phyloP scores from a whole-genome alignment of 1,140 invertebrate species.

The Gonatopus flavifemur region DNA sequence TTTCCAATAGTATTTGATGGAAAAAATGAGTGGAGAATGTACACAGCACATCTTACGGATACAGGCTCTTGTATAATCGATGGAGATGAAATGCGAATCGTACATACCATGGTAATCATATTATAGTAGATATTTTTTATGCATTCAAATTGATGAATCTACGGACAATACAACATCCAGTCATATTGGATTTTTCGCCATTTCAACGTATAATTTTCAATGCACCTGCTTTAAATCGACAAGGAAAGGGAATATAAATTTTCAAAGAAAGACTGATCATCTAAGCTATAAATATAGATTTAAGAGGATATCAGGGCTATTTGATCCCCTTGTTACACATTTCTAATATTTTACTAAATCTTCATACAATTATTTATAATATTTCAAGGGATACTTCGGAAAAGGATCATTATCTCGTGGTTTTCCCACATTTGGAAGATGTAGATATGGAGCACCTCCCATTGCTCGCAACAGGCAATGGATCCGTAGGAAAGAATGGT shows the following conservation, averaged over 20 bases:
- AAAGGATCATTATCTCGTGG: conserved; percentile 69
- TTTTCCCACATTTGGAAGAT: conserved; percentile 58
- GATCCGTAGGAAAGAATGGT: conserved; percentile 60
- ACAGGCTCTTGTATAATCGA: conserved; percentile 66
- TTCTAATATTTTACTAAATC: background rate
- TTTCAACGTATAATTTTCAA: too few species aligned
- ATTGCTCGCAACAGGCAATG: conserved; percentile 62
- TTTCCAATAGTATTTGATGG: conserved; percentile 57
- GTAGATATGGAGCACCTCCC: conserved; percentile 46
- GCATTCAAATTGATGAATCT: background rate
- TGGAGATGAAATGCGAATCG: conserved; percentile 60
- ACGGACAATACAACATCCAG: background rate
- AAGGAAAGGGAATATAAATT: too few species aligned
- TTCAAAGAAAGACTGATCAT: too few species aligned
- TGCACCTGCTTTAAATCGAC: too few species aligned
- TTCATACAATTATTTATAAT: conserved; percentile 7
- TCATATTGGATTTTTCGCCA: too few species aligned
- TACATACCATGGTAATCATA: conserved; percentile 64
- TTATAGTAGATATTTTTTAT: conserved; percentile 1
- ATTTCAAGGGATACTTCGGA: conserved; percentile 67
- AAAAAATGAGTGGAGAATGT: conserved; percentile 54
- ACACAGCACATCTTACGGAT: conserved; percentile 67
- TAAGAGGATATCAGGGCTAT: too few species aligned
- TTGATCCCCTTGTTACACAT: too few species aligned
- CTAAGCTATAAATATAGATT: too few species aligned